Conservation (phyloP, 2,888 invertebrate genomes). For the Meliscaeva auricollis region DNA sequence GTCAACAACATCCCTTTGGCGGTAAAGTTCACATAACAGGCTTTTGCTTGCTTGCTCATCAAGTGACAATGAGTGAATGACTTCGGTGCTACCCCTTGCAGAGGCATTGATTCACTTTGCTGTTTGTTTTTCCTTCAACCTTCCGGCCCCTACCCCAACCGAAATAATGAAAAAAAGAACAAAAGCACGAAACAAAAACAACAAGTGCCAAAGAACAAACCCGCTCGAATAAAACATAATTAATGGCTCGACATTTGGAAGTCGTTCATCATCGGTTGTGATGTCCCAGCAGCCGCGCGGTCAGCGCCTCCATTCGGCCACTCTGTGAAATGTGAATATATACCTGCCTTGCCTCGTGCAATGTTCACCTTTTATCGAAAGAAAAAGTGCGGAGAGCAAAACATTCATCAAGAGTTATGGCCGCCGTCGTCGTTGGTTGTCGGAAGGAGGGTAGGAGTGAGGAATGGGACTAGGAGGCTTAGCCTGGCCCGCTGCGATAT, state of each 20-base stretch:
- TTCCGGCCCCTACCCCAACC: not conserved
- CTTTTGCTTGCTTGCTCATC: not conserved
- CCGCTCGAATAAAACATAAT: slow-evolving; percentile 59
- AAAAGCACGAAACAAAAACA: slow-evolving; percentile 4
- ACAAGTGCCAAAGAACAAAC: slow-evolving; percentile 37
- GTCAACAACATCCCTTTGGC: slow-evolving; percentile 72
- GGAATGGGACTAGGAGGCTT: slow-evolving; percentile 19
- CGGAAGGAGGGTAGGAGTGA: not conserved
- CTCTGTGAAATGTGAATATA: not conserved
- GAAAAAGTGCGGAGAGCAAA: slow-evolving; percentile 51
- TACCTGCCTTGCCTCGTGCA: not conserved
- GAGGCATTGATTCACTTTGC: no score
- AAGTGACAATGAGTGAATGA: slow-evolving; percentile 65
- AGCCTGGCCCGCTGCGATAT: slow-evolving; percentile 50
- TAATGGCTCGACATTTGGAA: slow-evolving; percentile 74
- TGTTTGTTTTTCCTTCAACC: not conserved
- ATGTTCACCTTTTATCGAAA: slow-evolving; percentile 50
- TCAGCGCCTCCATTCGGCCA: slow-evolving; percentile 47
- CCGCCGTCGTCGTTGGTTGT: not conserved
- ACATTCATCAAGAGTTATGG: slow-evolving; percentile 63
- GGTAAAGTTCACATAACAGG: slow-evolving; percentile 44
- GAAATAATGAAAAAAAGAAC: not conserved
- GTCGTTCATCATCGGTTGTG: slow-evolving; percentile 71
- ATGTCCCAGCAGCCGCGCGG: slow-evolving; percentile 62
- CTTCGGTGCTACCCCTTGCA: slow-evolving; percentile 41